Conservation (phyloP, 1,140 invertebrate species). For the Drosophila burlai region DNA sequence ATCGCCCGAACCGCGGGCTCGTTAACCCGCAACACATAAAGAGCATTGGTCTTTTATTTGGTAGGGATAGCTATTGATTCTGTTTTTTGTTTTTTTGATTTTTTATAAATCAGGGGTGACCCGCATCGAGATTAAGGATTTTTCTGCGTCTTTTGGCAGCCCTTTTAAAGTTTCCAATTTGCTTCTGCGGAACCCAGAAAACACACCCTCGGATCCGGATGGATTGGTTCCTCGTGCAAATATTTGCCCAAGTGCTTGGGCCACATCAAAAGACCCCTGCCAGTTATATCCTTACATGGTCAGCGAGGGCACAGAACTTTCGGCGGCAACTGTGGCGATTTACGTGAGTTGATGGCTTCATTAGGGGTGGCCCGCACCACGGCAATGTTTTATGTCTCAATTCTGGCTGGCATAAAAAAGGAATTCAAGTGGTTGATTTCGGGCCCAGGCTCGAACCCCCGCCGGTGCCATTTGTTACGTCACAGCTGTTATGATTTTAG, state of each 20-base stretch:
- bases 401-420: slow-evolving; percentile 64
- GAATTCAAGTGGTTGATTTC: slow-evolving; percentile 74
- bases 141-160: slow-evolving; percentile 58
- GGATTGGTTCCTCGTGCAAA: slow-evolving; percentile 58
- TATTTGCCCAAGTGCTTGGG: slow-evolving; percentile 74
- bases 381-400: slow-evolving; percentile 75
- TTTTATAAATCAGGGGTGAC: slow-evolving; percentile 69
- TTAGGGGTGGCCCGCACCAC: slow-evolving; percentile 60
- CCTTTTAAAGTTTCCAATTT: slow-evolving; percentile 42
- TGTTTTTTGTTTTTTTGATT: slow-evolving; percentile 16
- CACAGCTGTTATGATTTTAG: slow-evolving; percentile 78
- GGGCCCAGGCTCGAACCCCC: slow-evolving; percentile 36
- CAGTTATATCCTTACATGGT: slow-evolving; percentile 66
- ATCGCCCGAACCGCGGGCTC: slow-evolving; percentile 66
- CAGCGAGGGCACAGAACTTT: slow-evolving; percentile 61
- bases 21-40: slow-evolving; percentile 59
- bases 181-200: slow-evolving; percentile 17
- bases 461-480: slow-evolving; percentile 68
- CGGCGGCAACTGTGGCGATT: slow-evolving; percentile 57
- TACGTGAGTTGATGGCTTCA: slow-evolving; percentile 73
- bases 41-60: slow-evolving; percentile 68
- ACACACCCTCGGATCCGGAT: slow-evolving; percentile 25
- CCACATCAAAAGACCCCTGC: slow-evolving; percentile 67
- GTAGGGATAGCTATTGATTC: slow-evolving; percentile 48
- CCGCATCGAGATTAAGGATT: slow-evolving; percentile 60